phyloP scores from a whole-genome alignment of 2,797 vertebrate species.

The Galagoides demidoff region DNA sequence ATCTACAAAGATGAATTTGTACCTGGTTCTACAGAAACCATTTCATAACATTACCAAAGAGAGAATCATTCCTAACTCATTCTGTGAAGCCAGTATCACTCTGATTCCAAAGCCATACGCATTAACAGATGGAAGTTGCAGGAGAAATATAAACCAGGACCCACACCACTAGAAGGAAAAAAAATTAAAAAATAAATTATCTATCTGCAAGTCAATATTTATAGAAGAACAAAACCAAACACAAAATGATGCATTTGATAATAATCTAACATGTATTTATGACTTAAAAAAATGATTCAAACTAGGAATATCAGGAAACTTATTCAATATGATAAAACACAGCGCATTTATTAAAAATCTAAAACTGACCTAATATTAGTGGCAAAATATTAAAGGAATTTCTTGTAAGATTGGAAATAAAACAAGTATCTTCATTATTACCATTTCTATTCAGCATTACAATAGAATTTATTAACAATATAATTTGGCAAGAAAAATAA shows the following conservation, averaged over 20 bases:
- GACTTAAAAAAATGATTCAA: not conserved
- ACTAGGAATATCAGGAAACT: not conserved
- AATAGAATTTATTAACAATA: not conserved
- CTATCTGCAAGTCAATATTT: not conserved
- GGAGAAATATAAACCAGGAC: not conserved
- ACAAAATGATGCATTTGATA: not conserved
- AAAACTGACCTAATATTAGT: not conserved
- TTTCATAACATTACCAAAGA: too few relatives aligned
- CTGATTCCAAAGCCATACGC: not conserved
- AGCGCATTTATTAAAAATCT: not conserved
- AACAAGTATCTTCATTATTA: not conserved
- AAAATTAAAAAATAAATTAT: not conserved
- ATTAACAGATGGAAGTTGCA: not conserved
- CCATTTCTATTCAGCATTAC: not conserved
- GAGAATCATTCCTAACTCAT: too few relatives aligned
- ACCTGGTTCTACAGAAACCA: too few relatives aligned
- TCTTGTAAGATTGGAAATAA: not conserved
- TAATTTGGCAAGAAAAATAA: not conserved
- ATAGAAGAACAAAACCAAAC: not conserved
- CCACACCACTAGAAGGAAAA: not conserved
- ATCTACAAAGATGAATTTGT: too few relatives aligned
- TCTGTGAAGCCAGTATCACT: too few relatives aligned
- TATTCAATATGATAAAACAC: not conserved
- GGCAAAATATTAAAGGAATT: not conserved
- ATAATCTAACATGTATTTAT: not conserved